Base-by-base conservation (phyloP, 2,888 invertebrate species). In the Ariolimax columbianus region DNA sequence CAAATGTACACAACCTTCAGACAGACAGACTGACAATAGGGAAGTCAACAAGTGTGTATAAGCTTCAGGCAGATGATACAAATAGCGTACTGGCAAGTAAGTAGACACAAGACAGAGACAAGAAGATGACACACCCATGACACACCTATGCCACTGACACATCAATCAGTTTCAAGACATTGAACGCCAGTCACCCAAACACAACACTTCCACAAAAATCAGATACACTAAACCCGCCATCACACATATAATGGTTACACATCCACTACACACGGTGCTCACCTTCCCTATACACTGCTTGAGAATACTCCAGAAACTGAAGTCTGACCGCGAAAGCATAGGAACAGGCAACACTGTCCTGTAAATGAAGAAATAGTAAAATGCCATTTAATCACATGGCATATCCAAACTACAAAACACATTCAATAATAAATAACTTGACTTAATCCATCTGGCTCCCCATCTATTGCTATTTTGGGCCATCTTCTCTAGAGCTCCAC, bases 271-370 rank as follows among this genome's bases (percentile, higher is more conserved):
- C 72, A 55, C 3, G 3, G 19, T 19, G 3, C 40, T 86, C 87
- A 94, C 94, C 93, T 95, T 95, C 80, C 95, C 95, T 90, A 98
- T 97, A 94, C 97, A 97, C 95, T 97, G 97, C 95, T 97, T 97
- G 92, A 98, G 95, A 89, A 97, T 97, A 88, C 97, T 97, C 97
- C 97, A 97, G 91, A 98, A 96, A 93, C 97, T 97, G 95, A 97
- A 97, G 94, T 97, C 97, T 94, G 96, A 96, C 83, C 94, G 92
- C 82, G 94, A 93, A 84, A 94, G 93, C 94, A 94, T 94, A n/a
- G 92, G 92, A 55, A 92, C 94, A 19, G 95, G 95, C 79, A 95
- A 91, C 55, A 88, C 87, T 17, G 90, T 91, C 88, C 95, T 94
- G 91, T 40, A 6, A 26, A 30, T 47, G 14, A 47, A 47, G 4